phyloP scores from a whole-genome alignment of 2,888 invertebrate genomes.

The Cerceris rybyensis region DNA sequence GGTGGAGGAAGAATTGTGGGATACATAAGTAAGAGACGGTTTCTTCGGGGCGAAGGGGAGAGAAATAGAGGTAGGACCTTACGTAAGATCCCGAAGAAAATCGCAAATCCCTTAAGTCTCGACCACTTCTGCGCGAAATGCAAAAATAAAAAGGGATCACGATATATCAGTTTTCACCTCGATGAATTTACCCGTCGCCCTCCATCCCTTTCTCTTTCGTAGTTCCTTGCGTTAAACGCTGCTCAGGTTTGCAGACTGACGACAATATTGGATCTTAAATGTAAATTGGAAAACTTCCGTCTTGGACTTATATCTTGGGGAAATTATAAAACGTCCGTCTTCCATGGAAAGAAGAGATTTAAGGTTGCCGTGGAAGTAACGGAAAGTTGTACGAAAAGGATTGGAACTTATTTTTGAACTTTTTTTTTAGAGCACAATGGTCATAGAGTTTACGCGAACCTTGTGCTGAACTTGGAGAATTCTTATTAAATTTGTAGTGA shows the following conservation, averaged over 20 bases:
- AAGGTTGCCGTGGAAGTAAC: background rate
- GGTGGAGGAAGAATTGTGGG: slow-evolving; percentile 30
- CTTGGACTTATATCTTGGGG: background rate
- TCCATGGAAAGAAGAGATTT: background rate
- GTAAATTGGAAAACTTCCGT: slow-evolving; percentile 5
- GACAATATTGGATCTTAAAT: slow-evolving; percentile 17
- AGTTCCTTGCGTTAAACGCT: background rate
- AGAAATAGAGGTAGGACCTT: background rate
- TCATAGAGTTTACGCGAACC: no score
- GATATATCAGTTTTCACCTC: slow-evolving; percentile 21
- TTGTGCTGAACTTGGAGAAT: no score
- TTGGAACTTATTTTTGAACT: background rate
- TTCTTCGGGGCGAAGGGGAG: background rate
- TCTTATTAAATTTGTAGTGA: no score
- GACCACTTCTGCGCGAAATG: slow-evolving; percentile 44
- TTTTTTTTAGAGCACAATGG: no score
- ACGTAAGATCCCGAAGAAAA: slow-evolving; percentile 35
- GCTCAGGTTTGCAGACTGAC: background rate
- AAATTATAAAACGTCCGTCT: slow-evolving; percentile 8
- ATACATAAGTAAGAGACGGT: slow-evolving; percentile 3
- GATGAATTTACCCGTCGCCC: slow-evolving; percentile 13
- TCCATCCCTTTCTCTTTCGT: background rate
- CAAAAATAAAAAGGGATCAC: slow-evolving; percentile 44
- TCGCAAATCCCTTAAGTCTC: slow-evolving; percentile 57
- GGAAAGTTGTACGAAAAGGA: background rate